A percentile compares a stretch with the other conserved stretches of the same genome.
Conservation (phyloP, 2,888 invertebrate species). For the Spilarctia lutea region DNA sequence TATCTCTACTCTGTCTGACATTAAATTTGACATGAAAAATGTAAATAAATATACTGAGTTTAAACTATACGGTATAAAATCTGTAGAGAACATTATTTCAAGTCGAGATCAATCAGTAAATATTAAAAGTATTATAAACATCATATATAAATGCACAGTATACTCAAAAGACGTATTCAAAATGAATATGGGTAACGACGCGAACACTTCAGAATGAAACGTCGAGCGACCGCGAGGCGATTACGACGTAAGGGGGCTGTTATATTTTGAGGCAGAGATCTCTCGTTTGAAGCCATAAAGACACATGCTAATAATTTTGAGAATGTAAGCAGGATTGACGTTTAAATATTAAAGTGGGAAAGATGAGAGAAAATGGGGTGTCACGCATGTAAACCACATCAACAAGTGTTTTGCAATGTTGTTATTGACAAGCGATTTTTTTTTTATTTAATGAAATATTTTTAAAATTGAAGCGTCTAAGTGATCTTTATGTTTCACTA, state of each 20-base stretch:
- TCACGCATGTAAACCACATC: background rate
- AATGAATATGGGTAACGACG: background rate
- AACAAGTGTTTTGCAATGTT: background rate
- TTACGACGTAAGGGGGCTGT: conserved; percentile 27
- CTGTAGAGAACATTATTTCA: too few relatives aligned
- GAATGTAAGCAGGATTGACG: background rate
- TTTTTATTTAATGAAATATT: background rate
- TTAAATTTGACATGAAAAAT: too few relatives aligned
- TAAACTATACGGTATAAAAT: too few relatives aligned
- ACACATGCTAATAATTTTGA: background rate
- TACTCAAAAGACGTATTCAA: background rate
- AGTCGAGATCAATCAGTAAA: too few relatives aligned
- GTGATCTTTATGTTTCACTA: too few relatives aligned
- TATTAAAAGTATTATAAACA: too few relatives aligned
- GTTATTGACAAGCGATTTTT: background rate
- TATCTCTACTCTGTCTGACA: too few relatives aligned
- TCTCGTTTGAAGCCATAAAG: conserved; percentile 23
- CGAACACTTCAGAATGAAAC: conserved; percentile 4
- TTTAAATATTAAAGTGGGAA: background rate
- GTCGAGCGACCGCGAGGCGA: conserved; percentile 31
- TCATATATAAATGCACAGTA: background rate
- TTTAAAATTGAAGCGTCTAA: background rate
- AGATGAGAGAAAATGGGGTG: background rate
- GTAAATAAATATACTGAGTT: too few relatives aligned
- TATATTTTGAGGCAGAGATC: conserved; percentile 13